Base-by-base conservation (phyloP, 2,888 invertebrate species). In the Herminia tarsipennalis region DNA sequence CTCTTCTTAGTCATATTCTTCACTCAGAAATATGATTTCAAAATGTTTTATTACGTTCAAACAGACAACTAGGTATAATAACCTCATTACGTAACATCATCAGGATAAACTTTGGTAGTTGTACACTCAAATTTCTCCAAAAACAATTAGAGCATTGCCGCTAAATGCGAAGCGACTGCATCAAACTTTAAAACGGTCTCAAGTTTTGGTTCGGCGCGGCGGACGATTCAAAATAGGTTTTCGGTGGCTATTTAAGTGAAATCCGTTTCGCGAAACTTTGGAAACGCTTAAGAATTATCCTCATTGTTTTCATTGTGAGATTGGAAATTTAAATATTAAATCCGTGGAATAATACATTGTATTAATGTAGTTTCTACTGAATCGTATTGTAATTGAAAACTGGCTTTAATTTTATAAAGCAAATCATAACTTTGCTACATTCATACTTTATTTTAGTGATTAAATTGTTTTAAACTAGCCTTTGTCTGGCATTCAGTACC, bases 131-230 rank as follows among this genome's bases (percentile, higher is more conserved):
- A 53, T 48, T 33, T 43, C 34, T 46, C 45, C 52, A 61, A 71
- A 75, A 76, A 78, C 73, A 78, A 79, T 77, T 73, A 76, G 68
- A 62, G 52, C 56, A 57, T 62, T 54, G 57, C 68, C 56, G 66
- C 62, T 71, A 65, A 71, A 72, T 73, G 56, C 68, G 61, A 73
- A 56, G 58, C 61, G 54, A 72, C 71, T 76, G 76, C 67, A 77
- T 76, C 74, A 76, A 82, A 82, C 70, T 77, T 76, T 70, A 59
- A 74, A 68, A 66, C 66, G 64, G 62, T 70, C 58, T 67, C 64
- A 76, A 76, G 72, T 78, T 78, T 56, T 41, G 5, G 49, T 55
- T 45, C 45, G 37, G 39, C 41, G 46, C 45, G 37, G 39, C 41
- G 46, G 44, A 43, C 50, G 45, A 64, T 56, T 52, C 48, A 35